These are phyloP conservation scores for Trematomus bernacchii DNA, from an alignment of 2,797 vertebrate species.

Conservation along the genomic window DNA sequence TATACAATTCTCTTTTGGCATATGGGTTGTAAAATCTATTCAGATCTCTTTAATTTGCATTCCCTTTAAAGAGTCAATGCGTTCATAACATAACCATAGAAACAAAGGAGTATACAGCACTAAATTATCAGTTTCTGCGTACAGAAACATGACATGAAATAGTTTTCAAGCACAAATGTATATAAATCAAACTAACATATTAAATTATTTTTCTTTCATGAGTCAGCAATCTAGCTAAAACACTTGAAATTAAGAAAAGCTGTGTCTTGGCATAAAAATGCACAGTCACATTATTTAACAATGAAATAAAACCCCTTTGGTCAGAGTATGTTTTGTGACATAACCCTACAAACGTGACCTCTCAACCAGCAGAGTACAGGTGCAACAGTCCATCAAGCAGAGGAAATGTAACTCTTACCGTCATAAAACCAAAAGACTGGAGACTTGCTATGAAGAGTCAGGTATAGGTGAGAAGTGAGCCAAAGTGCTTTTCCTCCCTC, in stretches of 20 bases:
- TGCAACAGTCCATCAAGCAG: slow-evolving; percentile 43
- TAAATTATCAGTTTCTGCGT: neutral
- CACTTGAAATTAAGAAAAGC: neutral
- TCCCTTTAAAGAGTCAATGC: slow-evolving; percentile 41
- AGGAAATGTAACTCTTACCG: slow-evolving; percentile 73
- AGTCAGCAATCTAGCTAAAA: neutral
- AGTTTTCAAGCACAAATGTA: neutral
- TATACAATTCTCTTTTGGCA: slow-evolving; percentile 51
- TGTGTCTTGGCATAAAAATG: slow-evolving; percentile 5
- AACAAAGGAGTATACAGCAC: slow-evolving; percentile 13
- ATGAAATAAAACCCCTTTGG: neutral
- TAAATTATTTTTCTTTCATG: neutral
- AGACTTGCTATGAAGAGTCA: slow-evolving; percentile 65
- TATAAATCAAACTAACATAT: slow-evolving; percentile 7
- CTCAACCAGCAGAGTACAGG: slow-evolving; percentile 37
- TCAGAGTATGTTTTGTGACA: slow-evolving; percentile 16
- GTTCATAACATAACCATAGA: slow-evolving; percentile 35
- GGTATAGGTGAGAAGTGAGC: slow-evolving; percentile 73
- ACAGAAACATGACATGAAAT: neutral
- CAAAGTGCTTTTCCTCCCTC: slow-evolving; percentile 72
- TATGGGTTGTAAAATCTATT: slow-evolving; percentile 67
- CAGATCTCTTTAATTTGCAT: slow-evolving; percentile 52
- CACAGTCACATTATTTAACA: neutral
- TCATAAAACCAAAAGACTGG: slow-evolving; percentile 77
- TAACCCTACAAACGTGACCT: slow-evolving; percentile 31